Base-by-base conservation (phyloP, 92 coral and sea anemone species). In the Bergia sp. region DNA sequence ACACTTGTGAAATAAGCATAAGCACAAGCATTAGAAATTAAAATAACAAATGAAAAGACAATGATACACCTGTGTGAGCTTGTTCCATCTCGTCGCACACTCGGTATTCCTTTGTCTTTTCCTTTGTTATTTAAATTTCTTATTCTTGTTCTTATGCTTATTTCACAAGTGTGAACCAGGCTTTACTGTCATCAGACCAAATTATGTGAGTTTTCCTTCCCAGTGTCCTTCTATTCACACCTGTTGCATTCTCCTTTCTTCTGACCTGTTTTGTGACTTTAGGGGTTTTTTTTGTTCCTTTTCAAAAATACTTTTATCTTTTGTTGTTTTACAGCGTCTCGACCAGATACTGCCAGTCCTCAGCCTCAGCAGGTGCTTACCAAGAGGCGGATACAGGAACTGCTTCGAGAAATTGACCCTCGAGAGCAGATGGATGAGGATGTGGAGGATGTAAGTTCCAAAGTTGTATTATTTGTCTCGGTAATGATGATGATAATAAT, bases 381-480 rank as follows among this genome's bases (percentile, higher is more conserved):
- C 13, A 95, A 96, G 78, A 92, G 98, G 76, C 89, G 99, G 66
- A 90, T 97, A 29, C 99, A 97, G 84, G 99, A 97, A 74, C 88
- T 97, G 38, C 90, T 97, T 11, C 99, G 80, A 39, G 99, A 97
- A 86, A 95, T 97, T 82, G 99, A 97, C 73, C 99, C 99, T 7
- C 90, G 98, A 43, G 99, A 96, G 74, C 98, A 94, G 78, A 93
- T 97, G 95, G 99, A 97, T 80, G 99, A 97, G 85, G 99, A 97
- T 72, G 99, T 97, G 7, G 99, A 97, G 89, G 99, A 97, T 91
- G 99, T 97, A 80, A 53, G 4, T 18, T 29, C 47, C 8, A 37
- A 7, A 21, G 12, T 20, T 67, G 50, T 4, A 9, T 4, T 45
- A 45, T 3, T 45, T 6, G 7, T 3, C 5, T 3, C 7, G 50